These are phyloP conservation scores for Ctena decussata DNA, from an alignment of 2,888 invertebrate genomes.

Conservation along the genomic window DNA sequence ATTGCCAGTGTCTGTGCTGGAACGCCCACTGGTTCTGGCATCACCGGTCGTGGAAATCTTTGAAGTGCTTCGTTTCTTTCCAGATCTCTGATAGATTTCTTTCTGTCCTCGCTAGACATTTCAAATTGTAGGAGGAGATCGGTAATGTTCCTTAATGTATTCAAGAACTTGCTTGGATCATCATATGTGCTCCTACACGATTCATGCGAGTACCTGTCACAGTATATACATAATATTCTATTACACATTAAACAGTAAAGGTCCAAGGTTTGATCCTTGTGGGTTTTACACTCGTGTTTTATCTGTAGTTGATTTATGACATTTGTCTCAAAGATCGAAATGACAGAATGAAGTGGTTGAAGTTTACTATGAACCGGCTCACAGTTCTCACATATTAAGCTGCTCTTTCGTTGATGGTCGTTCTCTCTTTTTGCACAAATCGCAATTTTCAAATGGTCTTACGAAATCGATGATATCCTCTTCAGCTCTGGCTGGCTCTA, in stretches of 20 bases:
- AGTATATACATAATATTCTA: background rate
- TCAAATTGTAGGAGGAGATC: background rate
- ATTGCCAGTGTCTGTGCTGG: background rate
- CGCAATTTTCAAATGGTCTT: background rate
- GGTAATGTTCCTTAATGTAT: background rate
- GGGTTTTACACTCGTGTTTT: background rate
- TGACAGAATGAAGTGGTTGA: background rate
- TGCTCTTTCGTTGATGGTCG: background rate
- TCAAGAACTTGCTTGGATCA: background rate
- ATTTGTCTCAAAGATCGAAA: background rate
- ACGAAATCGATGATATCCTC: background rate
- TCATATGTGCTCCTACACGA: background rate
- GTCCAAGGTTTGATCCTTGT: background rate
- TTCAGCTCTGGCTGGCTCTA: background rate
- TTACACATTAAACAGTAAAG: background rate
- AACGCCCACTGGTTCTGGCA: background rate
- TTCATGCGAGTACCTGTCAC: background rate
- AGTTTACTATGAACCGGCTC: background rate
- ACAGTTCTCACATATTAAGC: background rate
- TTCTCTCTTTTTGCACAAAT: background rate
- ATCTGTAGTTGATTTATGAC: background rate
- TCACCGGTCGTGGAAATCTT: background rate
- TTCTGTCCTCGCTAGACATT: background rate
- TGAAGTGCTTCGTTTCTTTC: background rate
- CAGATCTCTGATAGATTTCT: background rate